Evolutionary conservation across 2,888 invertebrate genomes (phyloP).

Genomic region (Amiota mariae): DNA sequence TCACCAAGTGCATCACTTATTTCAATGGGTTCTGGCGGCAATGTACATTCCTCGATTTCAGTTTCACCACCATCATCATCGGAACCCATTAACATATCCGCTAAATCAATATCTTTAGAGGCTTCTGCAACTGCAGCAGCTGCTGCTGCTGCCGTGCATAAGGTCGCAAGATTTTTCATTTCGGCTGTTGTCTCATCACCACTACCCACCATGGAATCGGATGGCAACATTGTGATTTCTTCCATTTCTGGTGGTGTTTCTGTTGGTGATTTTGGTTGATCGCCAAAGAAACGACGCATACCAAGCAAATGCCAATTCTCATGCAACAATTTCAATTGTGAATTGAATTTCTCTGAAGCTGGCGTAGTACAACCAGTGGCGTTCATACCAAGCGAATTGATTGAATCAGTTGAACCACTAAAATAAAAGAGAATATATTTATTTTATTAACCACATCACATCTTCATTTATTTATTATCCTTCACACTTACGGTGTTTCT

Average conservation of each 20-base stretch:
- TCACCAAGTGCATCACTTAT: slow-evolving; percentile 50
- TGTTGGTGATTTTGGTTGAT: slow-evolving; percentile 74
- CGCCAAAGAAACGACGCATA: slow-evolving; percentile 71
- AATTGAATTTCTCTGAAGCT: slow-evolving; percentile 53
- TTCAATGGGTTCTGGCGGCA: slow-evolving; percentile 59
- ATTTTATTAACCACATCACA: too few relatives aligned
- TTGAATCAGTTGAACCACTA: slow-evolving; percentile 53
- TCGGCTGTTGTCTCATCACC: slow-evolving; percentile 54
- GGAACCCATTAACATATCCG: slow-evolving; percentile 45
- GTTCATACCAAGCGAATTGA: slow-evolving; percentile 53
- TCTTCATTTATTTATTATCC: neutral
- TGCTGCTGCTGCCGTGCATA: slow-evolving; percentile 68
- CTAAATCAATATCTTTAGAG: slow-evolving; percentile 42
- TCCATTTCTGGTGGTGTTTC: slow-evolving; percentile 70
- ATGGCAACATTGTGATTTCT: slow-evolving; percentile 56
- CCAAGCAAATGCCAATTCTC: slow-evolving; percentile 71
- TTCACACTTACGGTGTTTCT: slow-evolving; percentile 48
- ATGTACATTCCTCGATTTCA: slow-evolving; percentile 53
- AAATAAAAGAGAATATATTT: neutral
- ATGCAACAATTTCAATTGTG: slow-evolving; percentile 69
- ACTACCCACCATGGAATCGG: slow-evolving; percentile 34
- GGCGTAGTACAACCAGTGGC: slow-evolving; percentile 43
- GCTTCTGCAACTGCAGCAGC: slow-evolving; percentile 62
- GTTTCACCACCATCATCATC: slow-evolving; percentile 40
- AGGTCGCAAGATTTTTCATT: slow-evolving; percentile 68